Percentiles rank a stretch among this genome's conserved stretches.
These are phyloP conservation scores for Chloroceryle aenea DNA, from an alignment of 2,113 vertebrate genomes.

Conservation along the genomic window DNA sequence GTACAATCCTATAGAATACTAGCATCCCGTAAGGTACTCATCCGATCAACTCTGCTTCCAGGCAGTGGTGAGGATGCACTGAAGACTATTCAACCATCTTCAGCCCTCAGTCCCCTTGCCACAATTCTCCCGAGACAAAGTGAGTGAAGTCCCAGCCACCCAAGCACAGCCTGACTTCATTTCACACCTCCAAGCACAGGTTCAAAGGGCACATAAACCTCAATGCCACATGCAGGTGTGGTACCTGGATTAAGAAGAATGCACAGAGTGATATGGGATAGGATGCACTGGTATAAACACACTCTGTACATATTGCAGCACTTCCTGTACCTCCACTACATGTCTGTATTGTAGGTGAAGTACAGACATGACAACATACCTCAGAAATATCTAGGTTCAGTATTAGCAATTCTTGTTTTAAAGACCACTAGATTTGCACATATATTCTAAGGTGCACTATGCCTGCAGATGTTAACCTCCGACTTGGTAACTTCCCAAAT, in stretches of 20 bases:
- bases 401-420: neutral
- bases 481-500: neutral
- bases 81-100: too few relatives aligned
- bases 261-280: neutral
- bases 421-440: neutral
- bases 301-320: neutral
- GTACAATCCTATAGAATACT: neutral
- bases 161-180: neutral
- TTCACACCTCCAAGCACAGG: neutral
- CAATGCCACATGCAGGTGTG: neutral
- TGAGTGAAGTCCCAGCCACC: neutral
- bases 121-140: too few relatives aligned
- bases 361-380: neutral
- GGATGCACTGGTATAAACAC: rapidly evolving
- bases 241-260: neutral
- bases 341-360: neutral
- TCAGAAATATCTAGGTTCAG: neutral
- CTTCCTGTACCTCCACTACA: neutral
- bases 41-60: neutral
- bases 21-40: neutral
- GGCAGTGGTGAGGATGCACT: too few relatives aligned
- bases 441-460: neutral
- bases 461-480: neutral
- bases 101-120: too few relatives aligned
- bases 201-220: neutral